Evolutionary conservation across 2,113 vertebrate genomes (phyloP), one percentile per base, ranked within the genome.

Genomic region (Actenoides lindsayi): DNA sequence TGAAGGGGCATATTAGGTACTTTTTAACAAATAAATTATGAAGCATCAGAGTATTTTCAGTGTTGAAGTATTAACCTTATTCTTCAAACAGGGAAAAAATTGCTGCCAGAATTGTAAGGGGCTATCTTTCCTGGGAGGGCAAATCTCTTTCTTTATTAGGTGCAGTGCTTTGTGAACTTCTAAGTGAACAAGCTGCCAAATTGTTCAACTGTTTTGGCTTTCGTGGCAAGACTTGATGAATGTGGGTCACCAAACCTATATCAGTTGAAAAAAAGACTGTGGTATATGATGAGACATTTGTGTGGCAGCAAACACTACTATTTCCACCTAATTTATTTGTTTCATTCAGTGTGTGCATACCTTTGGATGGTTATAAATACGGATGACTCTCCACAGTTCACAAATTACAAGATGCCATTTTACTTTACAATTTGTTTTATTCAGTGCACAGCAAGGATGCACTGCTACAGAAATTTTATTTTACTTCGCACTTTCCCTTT

Each of bases 1-100:
- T 84, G 68, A 78, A 96, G 89, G 75, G 39, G 3, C 27, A 24
- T 82, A 44, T 83, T 96, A 89, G 21, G 31, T 86, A 41, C 73
- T 94, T 94, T 94, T 88, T 31, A 87, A 93, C 28, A 85, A 92
- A 81, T 59, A 86, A 84, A 10, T 80, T 96, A 69, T 81, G 31
- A 90, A 85, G 27, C 50, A 65, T 92, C 7, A 28, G 74, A 59
- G 27, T 92, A 80, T 94, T 96, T 93, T 96, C 84, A 96, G 24
- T 83, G 70, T 65, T 81, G 48, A 95, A 94, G 30, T 94, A 27
- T 17, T 82, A 83, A 57, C 57, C 42, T 82, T 87, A 59, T 94
- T 91, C 60, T 94, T 89, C 78, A 57, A 77, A 70, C 5, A 94
- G 87, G 79, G 48, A 90, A 30, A 50, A 92, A 78, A 63, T 57